Evolutionary conservation across 2,797 vertebrate species (phyloP), one percentile per base, ranked within the genome.

Genomic region (Naso thynnoides): DNA sequence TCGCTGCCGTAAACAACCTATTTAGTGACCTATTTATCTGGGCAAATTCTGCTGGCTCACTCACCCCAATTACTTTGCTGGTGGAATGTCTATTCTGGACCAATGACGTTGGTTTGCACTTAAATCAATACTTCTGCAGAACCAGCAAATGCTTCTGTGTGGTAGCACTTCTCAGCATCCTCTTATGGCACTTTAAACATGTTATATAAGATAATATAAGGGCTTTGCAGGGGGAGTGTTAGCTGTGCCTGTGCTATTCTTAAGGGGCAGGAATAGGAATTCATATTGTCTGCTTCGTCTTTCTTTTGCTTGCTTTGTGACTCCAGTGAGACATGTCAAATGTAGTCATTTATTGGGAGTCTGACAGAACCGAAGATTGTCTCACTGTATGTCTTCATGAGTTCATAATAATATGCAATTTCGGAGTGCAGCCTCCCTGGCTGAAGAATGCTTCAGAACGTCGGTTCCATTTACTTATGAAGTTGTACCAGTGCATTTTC

Each of bases 1-100:
- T 62, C 88, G 79, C 83, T 58, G 83, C 88, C 89, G 86, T 95
- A 95, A 95, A 96, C 94, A 95, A 92, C 87, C 76, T 69, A 91
- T 94, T 93, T 94, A 89, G 90, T 93, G 95, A 94, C 91, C 91
- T 95, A 94, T 95, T 95, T 95, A 93, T 94, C 90, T 91, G 68
- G 86, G 90, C 90, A 87, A 90, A 75, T 86, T 87, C 83, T 88
- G 88, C 89, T 87, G 90, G 89, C 93, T 94, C 90, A 93, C 90
- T 93, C 91, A 79, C 61, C 81, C 90, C 82, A 94, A 79, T 94
- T 95, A 92, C 93, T 94, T 93, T 94, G 76, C 80, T 39, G 87
- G 84, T 83, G 87, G 79, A 88, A 78, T 84, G 81, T 88, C 85
- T 89, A 86, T 84, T 82, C 79, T 86, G 87, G 88, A 84, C 76